A percentile compares a stretch with the other conserved stretches of the same genome.
phyloP scores from a whole-genome alignment of 2,113 vertebrate species.

The Muscicapa adusta region DNA sequence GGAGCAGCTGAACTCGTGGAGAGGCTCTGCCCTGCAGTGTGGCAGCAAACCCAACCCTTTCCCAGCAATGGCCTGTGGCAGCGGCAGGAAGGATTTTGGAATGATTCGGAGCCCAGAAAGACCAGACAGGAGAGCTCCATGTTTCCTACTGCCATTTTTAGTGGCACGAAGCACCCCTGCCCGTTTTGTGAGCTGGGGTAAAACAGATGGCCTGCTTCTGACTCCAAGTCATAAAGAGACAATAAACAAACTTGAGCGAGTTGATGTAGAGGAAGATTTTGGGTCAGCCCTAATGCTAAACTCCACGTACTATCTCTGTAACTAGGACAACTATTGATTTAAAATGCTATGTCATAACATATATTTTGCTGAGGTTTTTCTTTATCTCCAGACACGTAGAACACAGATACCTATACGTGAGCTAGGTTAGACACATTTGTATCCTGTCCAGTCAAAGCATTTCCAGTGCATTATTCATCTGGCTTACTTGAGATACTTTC shows the following conservation, averaged over 20 bases:
- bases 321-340: not conserved
- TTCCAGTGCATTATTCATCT: not conserved
- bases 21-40: too few species aligned
- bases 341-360: not conserved
- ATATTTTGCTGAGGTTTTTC: not conserved
- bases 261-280: not conserved
- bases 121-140: not conserved
- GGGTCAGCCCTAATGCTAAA: not conserved
- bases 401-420: not conserved
- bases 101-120: not conserved
- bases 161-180: not conserved
- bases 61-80: fast-evolving
- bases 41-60: fast-evolving
- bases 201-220: not conserved
- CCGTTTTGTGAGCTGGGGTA: not conserved
- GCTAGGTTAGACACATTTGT: fast-evolving
- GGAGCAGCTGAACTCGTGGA: too few species aligned
- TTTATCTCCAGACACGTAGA: not conserved
- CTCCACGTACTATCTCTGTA: not conserved
- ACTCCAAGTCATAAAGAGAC: not conserved
- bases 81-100: not conserved
- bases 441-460: not conserved
- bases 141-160: not conserved
- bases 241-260: not conserved
- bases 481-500: not conserved